Evolutionary conservation across 2,797 vertebrate genomes (phyloP), one percentile per base, ranked within the genome.

Genomic region (Aeoliscus strigatus): DNA sequence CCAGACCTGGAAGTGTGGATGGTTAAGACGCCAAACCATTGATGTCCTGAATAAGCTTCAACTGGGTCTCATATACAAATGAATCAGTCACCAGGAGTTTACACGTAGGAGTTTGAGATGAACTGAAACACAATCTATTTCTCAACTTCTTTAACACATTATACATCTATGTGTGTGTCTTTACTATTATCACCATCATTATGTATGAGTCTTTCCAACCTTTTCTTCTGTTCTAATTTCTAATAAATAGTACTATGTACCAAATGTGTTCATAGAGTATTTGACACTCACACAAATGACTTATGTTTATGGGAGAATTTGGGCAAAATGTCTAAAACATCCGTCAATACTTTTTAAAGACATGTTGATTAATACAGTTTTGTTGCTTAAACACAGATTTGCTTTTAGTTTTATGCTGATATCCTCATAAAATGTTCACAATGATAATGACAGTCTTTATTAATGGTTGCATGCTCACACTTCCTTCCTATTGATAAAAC

Each of bases 21-120:
- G 50, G 53, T 45, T 53, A 37, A 21, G 1, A 47, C 45, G 76
- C 77, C 73, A 79, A 73, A 38, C 41, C 23, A 4, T 61, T 78
- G 75, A 80, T 63, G 70, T 83, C 73, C 79, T 52, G 46, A 74
- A 47, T 26, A 32, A 60, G 41, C 34, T 27, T 60, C 44, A 60
- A 66, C 57, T 45, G 63, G 55, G 73, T 57, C 46, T 58, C 46
- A 44, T 69, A 60, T 44, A 60, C 65, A 58, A 34, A 60, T 55
- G 42, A 67, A 60, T 80, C n/a, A n/a, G n/a, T n/a, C 63, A 69
- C 27, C 16, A 8, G 23, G 21, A 27, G 31, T 68, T 50, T 51
- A 57, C 21, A 21, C 57, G 35, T 38, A 13, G 48, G 14, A 3
- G 33, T 2, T 28, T 28, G 5, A 56, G 31, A 56, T 26, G 27